These are phyloP conservation scores for Corynorhinus townsendii DNA, from an alignment of 2,113 vertebrate species.

Conservation along the genomic window DNA sequence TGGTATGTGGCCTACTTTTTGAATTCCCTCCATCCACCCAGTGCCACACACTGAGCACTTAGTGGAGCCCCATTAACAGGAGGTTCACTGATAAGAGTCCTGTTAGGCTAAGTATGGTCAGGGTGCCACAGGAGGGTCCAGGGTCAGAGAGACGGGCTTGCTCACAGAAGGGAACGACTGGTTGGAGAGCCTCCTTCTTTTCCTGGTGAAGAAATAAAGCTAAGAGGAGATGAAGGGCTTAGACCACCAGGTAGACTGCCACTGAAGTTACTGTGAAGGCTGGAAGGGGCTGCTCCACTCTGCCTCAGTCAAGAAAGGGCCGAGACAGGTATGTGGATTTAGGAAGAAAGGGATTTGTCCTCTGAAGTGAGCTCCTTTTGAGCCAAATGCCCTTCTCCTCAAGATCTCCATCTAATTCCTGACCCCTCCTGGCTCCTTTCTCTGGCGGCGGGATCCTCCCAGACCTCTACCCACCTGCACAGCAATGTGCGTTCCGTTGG, in stretches of 20 bases:
- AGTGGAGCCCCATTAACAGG: background rate
- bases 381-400: background rate
- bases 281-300: background rate
- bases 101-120: background rate
- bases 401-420: background rate
- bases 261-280: background rate
- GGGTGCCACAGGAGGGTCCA: background rate
- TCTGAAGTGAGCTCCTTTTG: background rate
- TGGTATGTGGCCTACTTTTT: background rate
- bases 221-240: background rate
- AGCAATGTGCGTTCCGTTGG: slow-evolving; percentile 79
- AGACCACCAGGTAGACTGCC: background rate
- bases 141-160: background rate
- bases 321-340: background rate
- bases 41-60: background rate
- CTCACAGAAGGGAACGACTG: background rate
- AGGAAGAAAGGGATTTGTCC: background rate
- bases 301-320: background rate
- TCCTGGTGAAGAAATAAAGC: background rate
- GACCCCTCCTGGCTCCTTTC: background rate
- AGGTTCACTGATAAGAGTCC: background rate
- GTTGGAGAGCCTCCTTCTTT: background rate
- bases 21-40: background rate
- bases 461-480: slow-evolving; percentile 78
- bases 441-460: background rate